These are phyloP conservation scores for Pristionchus maxplancki DNA, from an alignment of 2,888 invertebrate genomes.

Conservation along the genomic window DNA sequence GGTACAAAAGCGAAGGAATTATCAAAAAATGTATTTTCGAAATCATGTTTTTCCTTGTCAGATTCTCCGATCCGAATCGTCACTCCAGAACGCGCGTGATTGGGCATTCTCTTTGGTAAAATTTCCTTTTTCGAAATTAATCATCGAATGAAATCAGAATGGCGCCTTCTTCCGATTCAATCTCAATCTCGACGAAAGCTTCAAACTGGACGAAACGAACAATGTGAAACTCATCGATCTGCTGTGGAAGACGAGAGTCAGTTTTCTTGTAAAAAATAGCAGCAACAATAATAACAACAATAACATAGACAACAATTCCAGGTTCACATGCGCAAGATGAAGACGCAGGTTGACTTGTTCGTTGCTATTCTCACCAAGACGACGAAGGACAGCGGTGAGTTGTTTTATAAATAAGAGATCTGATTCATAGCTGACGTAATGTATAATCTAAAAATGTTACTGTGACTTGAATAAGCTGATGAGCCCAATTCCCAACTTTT, in stretches of 20 bases:
- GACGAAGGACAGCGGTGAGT: background rate
- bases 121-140: background rate
- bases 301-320: too few species aligned
- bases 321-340: background rate
- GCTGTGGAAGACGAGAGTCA: background rate
- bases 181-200: background rate
- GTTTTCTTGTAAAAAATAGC: background rate
- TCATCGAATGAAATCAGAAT: background rate
- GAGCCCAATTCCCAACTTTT: too few species aligned
- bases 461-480: too few species aligned
- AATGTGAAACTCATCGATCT: background rate
- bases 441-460: too few species aligned
- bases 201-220: background rate
- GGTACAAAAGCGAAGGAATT: background rate
- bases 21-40: background rate
- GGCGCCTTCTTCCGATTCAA: constrained; percentile 21
- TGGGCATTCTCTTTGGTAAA: background rate
- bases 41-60: too few species aligned
- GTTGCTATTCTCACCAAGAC: background rate
- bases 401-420: background rate
- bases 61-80: background rate
- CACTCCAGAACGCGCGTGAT: background rate
- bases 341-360: background rate
- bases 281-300: too few species aligned
- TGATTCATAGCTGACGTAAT: too few species aligned